Conservation (phyloP, 2,888 invertebrate species). For the Zaprionus obscuricornis region DNA sequence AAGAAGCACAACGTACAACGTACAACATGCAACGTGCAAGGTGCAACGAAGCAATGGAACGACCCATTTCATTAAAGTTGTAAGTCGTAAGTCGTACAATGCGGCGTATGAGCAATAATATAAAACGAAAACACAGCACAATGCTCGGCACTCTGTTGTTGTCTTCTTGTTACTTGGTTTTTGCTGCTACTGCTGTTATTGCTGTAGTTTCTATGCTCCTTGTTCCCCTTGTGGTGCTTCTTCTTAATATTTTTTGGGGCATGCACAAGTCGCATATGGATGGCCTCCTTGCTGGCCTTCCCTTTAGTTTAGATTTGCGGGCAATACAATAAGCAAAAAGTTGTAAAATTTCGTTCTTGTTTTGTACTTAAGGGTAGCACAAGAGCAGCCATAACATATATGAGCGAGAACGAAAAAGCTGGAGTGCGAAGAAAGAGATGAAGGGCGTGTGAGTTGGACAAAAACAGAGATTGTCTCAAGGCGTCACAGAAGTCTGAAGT, state of each 20-base stretch:
- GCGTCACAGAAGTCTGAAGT: constrained; percentile 23
- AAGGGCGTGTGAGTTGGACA: constrained; percentile 33
- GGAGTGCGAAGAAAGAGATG: no score
- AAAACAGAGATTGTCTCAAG: constrained; percentile 50
- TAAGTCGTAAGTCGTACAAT: constrained; percentile 31
- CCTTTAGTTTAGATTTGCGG: background rate
- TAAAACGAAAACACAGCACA: constrained; percentile 19
- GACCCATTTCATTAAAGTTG: constrained; percentile 62
- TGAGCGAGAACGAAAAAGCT: background rate
- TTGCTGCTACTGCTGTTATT: background rate
- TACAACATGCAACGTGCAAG: background rate
- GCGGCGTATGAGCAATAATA: constrained; percentile 48
- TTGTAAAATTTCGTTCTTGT: constrained; percentile 53
- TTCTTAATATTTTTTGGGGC: constrained; percentile 41
- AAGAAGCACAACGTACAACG: background rate
- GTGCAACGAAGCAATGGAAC: constrained; percentile 13
- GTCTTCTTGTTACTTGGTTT: no score
- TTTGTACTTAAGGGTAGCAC: constrained; percentile 38
- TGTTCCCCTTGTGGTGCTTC: constrained; percentile 18
- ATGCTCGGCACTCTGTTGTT: background rate
- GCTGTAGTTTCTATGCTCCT: background rate
- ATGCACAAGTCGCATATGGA: constrained; percentile 35
- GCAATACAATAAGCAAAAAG: constrained; percentile 52
- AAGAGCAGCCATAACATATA: background rate
- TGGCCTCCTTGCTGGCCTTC: constrained; percentile 17